phyloP scores from a whole-genome alignment of 2,797 vertebrate species.

The Microctenopoma stevenorrisi region DNA sequence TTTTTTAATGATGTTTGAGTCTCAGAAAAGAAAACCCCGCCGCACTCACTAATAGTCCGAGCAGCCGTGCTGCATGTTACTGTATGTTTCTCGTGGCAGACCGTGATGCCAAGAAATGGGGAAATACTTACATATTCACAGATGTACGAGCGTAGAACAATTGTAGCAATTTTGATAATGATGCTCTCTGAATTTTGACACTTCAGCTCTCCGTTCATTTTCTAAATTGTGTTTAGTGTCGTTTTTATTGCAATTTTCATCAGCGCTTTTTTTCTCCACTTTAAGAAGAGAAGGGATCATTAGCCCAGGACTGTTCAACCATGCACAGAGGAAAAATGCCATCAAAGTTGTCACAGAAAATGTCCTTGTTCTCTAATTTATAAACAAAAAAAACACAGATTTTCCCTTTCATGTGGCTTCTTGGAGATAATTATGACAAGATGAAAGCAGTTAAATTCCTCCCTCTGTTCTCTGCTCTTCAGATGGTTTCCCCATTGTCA shows the following conservation, averaged over 20 bases:
- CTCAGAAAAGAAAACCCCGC: constrained; percentile 42
- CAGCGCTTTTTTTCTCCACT: constrained; percentile 60
- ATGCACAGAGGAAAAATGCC: constrained; percentile 79
- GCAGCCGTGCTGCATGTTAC: constrained; percentile 22
- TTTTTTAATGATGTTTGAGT: constrained; percentile 72
- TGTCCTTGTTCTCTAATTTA: constrained; percentile 86
- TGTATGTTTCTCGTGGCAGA: constrained; percentile 18
- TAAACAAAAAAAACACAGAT: constrained; percentile 85
- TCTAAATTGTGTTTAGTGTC: constrained; percentile 81
- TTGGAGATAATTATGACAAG: constrained; percentile 87
- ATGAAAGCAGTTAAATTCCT: constrained; percentile 86
- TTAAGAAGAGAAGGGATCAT: constrained; percentile 79
- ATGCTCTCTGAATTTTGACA: constrained; percentile 74
- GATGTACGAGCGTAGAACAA: constrained; percentile 43
- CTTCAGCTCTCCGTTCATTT: constrained; percentile 69
- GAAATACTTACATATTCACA: constrained; percentile 34
- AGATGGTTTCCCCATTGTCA: constrained; percentile 86
- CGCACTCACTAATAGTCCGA: constrained; percentile 48
- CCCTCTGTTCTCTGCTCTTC: constrained; percentile 83
- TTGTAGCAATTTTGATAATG: constrained; percentile 64
- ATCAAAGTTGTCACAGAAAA: constrained; percentile 84
- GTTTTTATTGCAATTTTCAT: constrained; percentile 81
- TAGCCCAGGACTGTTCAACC: constrained; percentile 78
- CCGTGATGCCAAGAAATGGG: constrained; percentile 8
- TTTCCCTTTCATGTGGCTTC: constrained; percentile 84